Evolutionary conservation across 64 coral and sea anemone species (phyloP), one percentile per base, ranked within the genome.

Genomic region (Cladopsammia gracilis): DNA sequence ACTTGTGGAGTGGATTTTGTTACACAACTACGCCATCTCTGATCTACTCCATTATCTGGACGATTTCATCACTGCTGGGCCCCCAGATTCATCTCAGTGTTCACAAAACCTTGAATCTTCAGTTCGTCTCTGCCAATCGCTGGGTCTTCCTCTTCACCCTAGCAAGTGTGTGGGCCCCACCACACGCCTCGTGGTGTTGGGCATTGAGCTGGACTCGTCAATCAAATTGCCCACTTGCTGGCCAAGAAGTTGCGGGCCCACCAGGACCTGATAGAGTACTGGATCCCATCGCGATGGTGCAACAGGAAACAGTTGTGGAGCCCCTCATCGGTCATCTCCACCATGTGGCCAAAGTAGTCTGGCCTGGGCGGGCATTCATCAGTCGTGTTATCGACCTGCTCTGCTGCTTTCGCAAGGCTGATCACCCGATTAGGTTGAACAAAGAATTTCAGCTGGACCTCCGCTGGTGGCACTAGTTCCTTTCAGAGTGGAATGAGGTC

Each of bases 141-240:
- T 15, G 75, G 85, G 2, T n/a, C n/a, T n/a, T n/a, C n/a, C n/a
- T n/a, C n/a, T n/a, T n/a, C n/a, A n/a, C n/a, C n/a, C n/a, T n/a
- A 74, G 89, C 6, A 94, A 89, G 20, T 88, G 85, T 11, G 83
- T 70, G 0, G 92, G 92, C n/a, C 92, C 85, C 2, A 57, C 92
- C 3, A 50, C 90, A 7, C 25, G 72, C 80, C 12, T 93, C 0
- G 67, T 67, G 0, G 62, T 87, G 3, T 20, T 92, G 48, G 69
- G 57, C 43, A 92, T 92, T 3, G 90, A 92, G 10, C 57, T 92
- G 13, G 69, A 86, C 53, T 93, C 91, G 16, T 68, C 2, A 25
- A 23, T 4, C 65, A 79, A 65, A 73, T 57, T 11, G 82, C 82
- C 1, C 18, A 70, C 24, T 57, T 93, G 3, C 91, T 61, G 14